Conservation (phyloP, 2,113 vertebrate genomes). For the Trematocara variabile region DNA sequence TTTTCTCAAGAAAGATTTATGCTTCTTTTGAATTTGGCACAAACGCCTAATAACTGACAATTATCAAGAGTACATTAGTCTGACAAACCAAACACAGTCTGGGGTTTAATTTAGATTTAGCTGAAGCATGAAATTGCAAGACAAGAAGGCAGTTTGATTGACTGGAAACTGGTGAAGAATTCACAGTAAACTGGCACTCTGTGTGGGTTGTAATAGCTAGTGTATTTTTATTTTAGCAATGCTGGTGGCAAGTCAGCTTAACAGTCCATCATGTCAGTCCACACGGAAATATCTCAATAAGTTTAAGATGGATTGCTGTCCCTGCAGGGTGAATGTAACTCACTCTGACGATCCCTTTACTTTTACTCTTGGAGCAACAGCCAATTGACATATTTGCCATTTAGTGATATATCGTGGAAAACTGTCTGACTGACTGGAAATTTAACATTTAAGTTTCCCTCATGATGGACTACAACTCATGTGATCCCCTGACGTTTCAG, state of each 20-base stretch:
- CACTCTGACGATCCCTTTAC: not conserved
- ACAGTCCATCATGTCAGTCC: not conserved
- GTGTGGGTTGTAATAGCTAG: not conserved
- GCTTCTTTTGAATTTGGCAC: not conserved
- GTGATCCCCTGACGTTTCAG: not conserved
- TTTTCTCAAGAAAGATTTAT: not conserved
- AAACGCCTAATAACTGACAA: not conserved
- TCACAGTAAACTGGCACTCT: not conserved
- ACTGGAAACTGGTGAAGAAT: not conserved
- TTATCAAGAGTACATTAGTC: constrained; percentile 1
- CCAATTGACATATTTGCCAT: not conserved
- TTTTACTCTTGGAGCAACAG: not conserved
- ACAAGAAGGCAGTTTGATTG: constrained; percentile 3
- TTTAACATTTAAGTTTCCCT: not conserved
- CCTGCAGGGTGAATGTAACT: not conserved
- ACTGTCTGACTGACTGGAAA: not conserved
- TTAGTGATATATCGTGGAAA: not conserved
- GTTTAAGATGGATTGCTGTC: not conserved
- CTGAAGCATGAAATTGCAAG: constrained; percentile 40
- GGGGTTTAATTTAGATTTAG: constrained; percentile 35
- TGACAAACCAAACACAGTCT: not conserved
- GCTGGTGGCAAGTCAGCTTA: not conserved
- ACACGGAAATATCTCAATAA: not conserved
- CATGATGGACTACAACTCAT: not conserved
- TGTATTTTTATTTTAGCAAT: not conserved